Percentiles rank a stretch among this genome's conserved stretches.
phyloP scores from a whole-genome alignment of 2,113 vertebrate species.

The Channa argus region DNA sequence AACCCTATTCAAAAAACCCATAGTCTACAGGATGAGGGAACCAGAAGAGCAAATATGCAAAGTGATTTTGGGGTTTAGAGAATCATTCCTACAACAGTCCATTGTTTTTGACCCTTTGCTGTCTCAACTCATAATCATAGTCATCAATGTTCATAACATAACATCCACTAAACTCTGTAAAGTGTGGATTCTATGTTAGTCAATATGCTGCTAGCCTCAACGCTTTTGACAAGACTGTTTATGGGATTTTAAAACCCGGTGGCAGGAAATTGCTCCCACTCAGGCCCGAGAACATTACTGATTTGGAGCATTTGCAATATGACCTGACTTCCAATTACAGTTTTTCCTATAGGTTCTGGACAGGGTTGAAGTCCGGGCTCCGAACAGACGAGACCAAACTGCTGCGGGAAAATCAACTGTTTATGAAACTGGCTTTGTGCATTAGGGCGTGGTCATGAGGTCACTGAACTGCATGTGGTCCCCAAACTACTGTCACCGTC shows the following conservation, averaged over 20 bases:
- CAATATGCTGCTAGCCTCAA: not conserved
- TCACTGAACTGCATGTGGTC: too few relatives aligned
- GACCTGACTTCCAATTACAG: too few relatives aligned
- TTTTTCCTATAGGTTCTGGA: not conserved
- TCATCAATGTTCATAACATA: too few relatives aligned
- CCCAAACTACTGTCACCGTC: not conserved
- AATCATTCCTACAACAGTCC: too few relatives aligned
- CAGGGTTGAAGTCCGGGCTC: not conserved
- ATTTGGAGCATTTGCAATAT: not conserved
- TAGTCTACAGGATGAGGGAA: too few relatives aligned
- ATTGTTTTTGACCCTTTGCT: too few relatives aligned
- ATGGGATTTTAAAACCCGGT: not conserved
- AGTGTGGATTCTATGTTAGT: not conserved
- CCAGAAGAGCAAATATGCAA: too few relatives aligned
- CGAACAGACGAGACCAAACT: not conserved
- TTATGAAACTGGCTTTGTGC: not conserved
- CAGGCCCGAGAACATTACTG: not conserved
- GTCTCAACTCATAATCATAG: too few relatives aligned
- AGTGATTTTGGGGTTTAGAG: too few relatives aligned
- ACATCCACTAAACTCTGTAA: not conserved
- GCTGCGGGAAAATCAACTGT: not conserved
- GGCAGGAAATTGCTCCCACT: not conserved
- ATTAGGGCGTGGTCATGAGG: not conserved
- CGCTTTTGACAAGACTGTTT: too few relatives aligned
- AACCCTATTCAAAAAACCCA: too few relatives aligned